A percentile compares a stretch with the other conserved stretches of the same genome.
These are phyloP conservation scores for Helicoverpa assulta DNA, from an alignment of 2,888 invertebrate genomes.

Conservation along the genomic window DNA sequence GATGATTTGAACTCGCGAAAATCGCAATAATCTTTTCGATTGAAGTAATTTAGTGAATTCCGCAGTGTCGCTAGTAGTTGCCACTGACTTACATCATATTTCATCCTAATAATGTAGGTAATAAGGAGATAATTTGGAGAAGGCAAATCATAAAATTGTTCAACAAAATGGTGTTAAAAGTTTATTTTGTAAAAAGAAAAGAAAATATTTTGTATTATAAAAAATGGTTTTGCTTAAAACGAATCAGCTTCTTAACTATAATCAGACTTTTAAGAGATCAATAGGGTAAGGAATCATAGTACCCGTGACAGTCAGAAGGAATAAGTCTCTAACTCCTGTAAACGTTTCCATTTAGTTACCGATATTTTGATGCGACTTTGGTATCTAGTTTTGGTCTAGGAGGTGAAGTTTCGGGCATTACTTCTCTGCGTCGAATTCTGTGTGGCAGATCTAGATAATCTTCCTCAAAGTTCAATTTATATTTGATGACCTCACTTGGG, in stretches of 20 bases:
- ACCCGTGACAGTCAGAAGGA: slow-evolving; percentile 31
- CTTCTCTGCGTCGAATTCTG: slow-evolving; percentile 22
- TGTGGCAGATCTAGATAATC: slow-evolving; percentile 29
- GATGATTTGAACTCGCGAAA: too few species aligned
- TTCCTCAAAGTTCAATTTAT: slow-evolving; percentile 28
- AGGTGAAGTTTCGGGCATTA: slow-evolving; percentile 26
- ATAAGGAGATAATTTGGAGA: too few species aligned
- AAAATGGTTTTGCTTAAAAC: slow-evolving; percentile 12
- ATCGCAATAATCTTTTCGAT: too few species aligned
- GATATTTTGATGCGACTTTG: slow-evolving; percentile 19
- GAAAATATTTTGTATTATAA: slow-evolving; percentile 6
- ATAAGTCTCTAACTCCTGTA: slow-evolving; percentile 33
- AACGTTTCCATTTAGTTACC: slow-evolving; percentile 30
- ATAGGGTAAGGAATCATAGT: slow-evolving; percentile 33
- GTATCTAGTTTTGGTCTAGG: slow-evolving; percentile 27
- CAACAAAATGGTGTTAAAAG: slow-evolving; percentile 11
- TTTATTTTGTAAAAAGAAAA: slow-evolving; percentile 13
- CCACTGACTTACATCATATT: too few species aligned
- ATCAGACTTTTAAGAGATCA: slow-evolving; percentile 26
- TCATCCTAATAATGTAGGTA: too few species aligned
- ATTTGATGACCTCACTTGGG: slow-evolving; percentile 16
- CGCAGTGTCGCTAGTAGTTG: too few species aligned
- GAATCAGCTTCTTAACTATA: slow-evolving; percentile 9
- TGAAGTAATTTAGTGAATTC: too few species aligned
- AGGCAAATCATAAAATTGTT: slow-evolving; percentile 17